These are phyloP conservation scores for Deilephila porcellus DNA, from an alignment of 2,888 invertebrate species.

Conservation along the genomic window DNA sequence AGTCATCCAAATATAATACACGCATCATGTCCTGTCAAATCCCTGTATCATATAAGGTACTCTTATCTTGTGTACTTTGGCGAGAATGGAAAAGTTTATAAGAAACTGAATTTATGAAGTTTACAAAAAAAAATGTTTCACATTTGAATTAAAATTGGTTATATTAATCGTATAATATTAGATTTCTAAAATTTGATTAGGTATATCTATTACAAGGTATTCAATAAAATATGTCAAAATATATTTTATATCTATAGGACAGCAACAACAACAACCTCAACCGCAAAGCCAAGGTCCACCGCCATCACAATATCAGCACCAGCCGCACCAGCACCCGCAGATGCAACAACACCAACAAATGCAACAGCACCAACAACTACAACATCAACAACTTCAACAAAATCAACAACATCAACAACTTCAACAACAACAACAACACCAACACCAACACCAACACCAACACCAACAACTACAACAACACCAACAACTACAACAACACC, in stretches of 20 bases:
- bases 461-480: constrained; percentile 47
- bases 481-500: constrained; percentile 39
- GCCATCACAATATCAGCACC: constrained; percentile 42
- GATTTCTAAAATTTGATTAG: too few relatives aligned
- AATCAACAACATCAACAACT: constrained; percentile 35
- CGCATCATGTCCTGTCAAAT: too few relatives aligned
- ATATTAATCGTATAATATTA: too few relatives aligned
- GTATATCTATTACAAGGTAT: too few relatives aligned
- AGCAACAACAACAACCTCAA: constrained; percentile 45
- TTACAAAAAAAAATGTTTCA: too few relatives aligned
- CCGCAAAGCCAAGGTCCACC: constrained; percentile 39
- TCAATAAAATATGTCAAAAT: background rate
- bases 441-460: constrained; percentile 38
- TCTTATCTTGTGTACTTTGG: too few relatives aligned
- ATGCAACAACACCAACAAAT: constrained; percentile 43
- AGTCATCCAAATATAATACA: too few relatives aligned
- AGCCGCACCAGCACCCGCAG: constrained; percentile 38
- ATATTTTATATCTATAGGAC: constrained; percentile 34
- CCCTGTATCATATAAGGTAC: too few relatives aligned
- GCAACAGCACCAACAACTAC: constrained; percentile 37
- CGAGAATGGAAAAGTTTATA: too few relatives aligned
- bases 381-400: constrained; percentile 39
- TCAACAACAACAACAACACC: constrained; percentile 33
- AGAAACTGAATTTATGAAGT: too few relatives aligned
- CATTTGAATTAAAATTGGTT: too few relatives aligned